Conservation (phyloP, 2,113 vertebrate genomes). For the Sphyrna mokarran region DNA sequence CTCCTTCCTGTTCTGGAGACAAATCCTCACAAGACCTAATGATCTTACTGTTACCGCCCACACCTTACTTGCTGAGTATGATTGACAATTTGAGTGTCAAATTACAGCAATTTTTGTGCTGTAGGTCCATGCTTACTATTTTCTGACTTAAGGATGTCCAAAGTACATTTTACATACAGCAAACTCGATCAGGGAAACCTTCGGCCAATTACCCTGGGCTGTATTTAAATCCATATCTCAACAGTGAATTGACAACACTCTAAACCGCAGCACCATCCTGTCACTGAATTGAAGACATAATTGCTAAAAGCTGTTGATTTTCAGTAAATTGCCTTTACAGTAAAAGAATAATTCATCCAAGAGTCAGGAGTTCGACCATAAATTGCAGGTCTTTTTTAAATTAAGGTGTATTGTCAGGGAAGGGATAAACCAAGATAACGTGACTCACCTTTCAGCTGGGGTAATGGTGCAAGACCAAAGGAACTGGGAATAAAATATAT, state of each 20-base stretch:
- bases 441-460: not conserved
- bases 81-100: not conserved
- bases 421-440: not conserved
- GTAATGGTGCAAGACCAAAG: not conserved
- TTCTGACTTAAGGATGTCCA: not conserved
- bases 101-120: not conserved
- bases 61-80: not conserved
- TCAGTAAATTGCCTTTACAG: not conserved
- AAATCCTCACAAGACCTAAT: not conserved
- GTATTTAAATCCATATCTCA: conserved; percentile 10
- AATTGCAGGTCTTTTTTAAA: not conserved
- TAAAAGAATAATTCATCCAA: not conserved
- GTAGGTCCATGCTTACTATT: not conserved
- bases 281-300: not conserved
- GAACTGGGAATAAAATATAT: not conserved
- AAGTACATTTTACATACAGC: not conserved
- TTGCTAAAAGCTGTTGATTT: conserved; percentile 20
- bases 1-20: not conserved
- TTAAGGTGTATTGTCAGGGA: not conserved
- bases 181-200: not conserved
- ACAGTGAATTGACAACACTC: not conserved
- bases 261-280: not conserved
- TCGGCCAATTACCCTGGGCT: not conserved
- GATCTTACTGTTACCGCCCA: not conserved
- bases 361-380: not conserved